Evolutionary conservation across 2,797 vertebrate species (phyloP).

Genomic region (Enteromius fasciolatus): DNA sequence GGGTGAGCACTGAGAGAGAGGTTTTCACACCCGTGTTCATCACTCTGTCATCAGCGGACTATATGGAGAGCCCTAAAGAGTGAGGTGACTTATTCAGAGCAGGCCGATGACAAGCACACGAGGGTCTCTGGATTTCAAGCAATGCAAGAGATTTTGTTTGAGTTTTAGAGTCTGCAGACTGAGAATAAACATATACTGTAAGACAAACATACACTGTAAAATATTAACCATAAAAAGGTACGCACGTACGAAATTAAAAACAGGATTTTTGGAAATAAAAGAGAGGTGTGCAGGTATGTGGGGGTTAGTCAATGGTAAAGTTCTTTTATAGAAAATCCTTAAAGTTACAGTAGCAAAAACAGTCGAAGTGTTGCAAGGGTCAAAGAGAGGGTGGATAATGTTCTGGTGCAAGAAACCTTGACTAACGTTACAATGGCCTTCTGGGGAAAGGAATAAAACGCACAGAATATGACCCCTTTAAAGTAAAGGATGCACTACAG

Average conservation of each 20-base stretch:
- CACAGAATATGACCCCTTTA: background rate
- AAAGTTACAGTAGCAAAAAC: background rate
- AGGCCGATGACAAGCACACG: constrained; percentile 15
- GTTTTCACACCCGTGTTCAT: constrained; percentile 52
- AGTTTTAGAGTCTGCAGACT: background rate
- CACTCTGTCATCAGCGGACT: constrained; percentile 46
- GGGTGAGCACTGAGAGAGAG: constrained; percentile 39
- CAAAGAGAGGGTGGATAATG: background rate
- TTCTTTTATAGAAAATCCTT: background rate
- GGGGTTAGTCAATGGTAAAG: background rate
- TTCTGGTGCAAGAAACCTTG: background rate
- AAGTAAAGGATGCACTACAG: background rate
- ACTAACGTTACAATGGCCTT: background rate
- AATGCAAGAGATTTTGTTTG: constrained; percentile 1
- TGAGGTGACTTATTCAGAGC: constrained; percentile 17
- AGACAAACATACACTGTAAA: no score
- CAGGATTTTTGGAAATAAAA: background rate
- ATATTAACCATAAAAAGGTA: background rate
- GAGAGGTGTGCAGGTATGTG: background rate
- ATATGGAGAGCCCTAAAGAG: background rate
- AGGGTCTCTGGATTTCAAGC: constrained; percentile 29
- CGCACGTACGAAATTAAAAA: background rate
- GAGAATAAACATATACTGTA: background rate
- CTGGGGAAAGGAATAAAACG: background rate
- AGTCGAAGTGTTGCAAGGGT: background rate